Percentiles rank a stretch among this genome's conserved stretches.
These are phyloP conservation scores for Diploscapter pachys DNA, from an alignment of 1,140 invertebrate species.

Conservation along the genomic window DNA sequence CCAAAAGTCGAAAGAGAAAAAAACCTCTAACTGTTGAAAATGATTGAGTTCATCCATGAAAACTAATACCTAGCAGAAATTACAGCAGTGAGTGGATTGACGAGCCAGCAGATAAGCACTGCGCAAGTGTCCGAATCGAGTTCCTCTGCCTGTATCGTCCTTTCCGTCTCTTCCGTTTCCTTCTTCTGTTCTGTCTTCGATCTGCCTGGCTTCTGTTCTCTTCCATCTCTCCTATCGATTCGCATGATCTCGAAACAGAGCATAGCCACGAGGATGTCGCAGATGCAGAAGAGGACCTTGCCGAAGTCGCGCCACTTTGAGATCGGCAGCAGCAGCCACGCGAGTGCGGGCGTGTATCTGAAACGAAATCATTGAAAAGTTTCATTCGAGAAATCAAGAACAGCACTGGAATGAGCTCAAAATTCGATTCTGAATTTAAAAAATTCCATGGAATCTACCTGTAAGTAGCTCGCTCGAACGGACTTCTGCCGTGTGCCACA, in stretches of 20 bases:
- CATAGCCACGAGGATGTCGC: constrained; percentile 73
- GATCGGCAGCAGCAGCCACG: constrained; percentile 80
- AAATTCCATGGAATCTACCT: background rate
- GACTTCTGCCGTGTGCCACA: constrained; percentile 73
- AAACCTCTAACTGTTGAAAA: too few relatives aligned
- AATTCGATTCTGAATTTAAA: background rate
- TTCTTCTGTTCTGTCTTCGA: background rate
- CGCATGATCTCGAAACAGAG: too few relatives aligned
- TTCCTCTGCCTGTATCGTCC: background rate
- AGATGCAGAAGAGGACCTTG: constrained; percentile 81
- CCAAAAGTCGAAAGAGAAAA: too few relatives aligned
- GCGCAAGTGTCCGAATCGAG: constrained; percentile 4
- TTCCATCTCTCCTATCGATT: background rate
- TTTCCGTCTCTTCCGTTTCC: background rate
- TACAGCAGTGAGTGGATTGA: constrained; percentile 84
- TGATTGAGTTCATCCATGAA: too few relatives aligned
- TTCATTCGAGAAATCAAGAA: too few relatives aligned
- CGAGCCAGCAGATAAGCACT: constrained; percentile 77
- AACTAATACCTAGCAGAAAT: constrained; percentile 72
- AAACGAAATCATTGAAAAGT: background rate
- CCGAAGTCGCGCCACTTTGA: constrained; percentile 67
- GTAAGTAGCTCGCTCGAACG: constrained; percentile 81
- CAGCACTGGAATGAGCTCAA: background rate
- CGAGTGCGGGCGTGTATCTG: constrained; percentile 85
- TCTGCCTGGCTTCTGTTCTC: background rate